Percentiles rank a stretch among this genome's conserved stretches.
These are phyloP conservation scores for Allacma fusca DNA, from an alignment of 2,888 invertebrate species.

Conservation along the genomic window DNA sequence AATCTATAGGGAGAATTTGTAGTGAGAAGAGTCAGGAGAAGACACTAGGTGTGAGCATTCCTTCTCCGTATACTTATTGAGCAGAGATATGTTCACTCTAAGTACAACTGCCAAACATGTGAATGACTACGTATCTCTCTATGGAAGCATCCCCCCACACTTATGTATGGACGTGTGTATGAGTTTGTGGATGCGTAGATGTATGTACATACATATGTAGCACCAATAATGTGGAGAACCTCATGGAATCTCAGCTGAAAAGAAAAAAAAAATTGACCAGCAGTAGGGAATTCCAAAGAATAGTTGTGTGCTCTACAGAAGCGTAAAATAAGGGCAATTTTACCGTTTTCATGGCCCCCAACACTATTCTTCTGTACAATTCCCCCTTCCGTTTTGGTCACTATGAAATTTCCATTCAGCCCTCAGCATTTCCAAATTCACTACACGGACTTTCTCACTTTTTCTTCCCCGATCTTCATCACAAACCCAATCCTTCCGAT, in stretches of 20 bases:
- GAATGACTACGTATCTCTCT: too few relatives aligned
- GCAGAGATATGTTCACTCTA: too few relatives aligned
- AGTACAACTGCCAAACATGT: too few relatives aligned
- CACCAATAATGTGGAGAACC: constrained; percentile 10
- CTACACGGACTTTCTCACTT: constrained; percentile 37
- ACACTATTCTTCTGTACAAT: neutral
- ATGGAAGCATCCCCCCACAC: too few relatives aligned
- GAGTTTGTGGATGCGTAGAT: neutral
- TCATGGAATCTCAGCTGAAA: constrained; percentile 33
- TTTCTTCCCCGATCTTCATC: constrained; percentile 16
- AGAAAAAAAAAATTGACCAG: constrained; percentile 41
- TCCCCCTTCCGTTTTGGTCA: neutral
- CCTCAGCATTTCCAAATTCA: constrained; percentile 26
- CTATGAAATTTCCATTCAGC: constrained; percentile 23
- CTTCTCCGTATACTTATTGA: too few relatives aligned
- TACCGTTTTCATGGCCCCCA: constrained; percentile 38
- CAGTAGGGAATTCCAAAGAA: constrained; percentile 29
- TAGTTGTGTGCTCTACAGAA: constrained; percentile 35
- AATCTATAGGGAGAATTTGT: neutral
- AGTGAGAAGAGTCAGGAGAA: too few relatives aligned
- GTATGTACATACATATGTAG: neutral
- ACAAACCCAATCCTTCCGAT: constrained; percentile 36
- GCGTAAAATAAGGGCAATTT: constrained; percentile 45
- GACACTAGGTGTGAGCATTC: constrained; percentile 4
- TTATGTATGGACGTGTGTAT: neutral